Evolutionary conservation across 2,888 invertebrate species (phyloP).

Genomic region (Eupithecia subfuscata): DNA sequence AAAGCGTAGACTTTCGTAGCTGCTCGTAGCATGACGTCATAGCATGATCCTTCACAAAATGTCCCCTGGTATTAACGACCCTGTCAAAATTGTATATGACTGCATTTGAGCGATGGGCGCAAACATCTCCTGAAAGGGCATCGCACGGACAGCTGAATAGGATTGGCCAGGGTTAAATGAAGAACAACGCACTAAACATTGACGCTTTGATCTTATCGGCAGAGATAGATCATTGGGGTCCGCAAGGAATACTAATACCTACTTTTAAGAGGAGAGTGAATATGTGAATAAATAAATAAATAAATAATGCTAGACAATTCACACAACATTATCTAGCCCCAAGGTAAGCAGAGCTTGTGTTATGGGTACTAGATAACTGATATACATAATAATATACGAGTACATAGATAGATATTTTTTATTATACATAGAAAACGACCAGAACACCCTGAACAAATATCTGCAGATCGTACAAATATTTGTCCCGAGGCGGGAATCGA

Average conservation of each 20-base stretch:
- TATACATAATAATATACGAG: too few relatives aligned
- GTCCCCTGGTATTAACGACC: background rate
- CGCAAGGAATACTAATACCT: background rate
- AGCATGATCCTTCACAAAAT: background rate
- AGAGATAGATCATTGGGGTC: background rate
- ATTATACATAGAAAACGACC: too few relatives aligned
- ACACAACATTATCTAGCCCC: too few relatives aligned
- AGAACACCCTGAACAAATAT: too few relatives aligned
- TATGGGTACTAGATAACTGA: too few relatives aligned
- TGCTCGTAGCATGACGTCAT: constrained; percentile 21
- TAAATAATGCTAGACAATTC: too few relatives aligned
- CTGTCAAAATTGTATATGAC: background rate
- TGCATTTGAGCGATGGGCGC: background rate
- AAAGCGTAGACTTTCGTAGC: constrained; percentile 18
- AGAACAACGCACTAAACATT: background rate
- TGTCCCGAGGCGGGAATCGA: too few relatives aligned
- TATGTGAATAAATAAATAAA: too few relatives aligned
- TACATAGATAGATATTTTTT: too few relatives aligned
- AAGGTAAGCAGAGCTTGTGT: too few relatives aligned
- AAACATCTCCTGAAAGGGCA: background rate
- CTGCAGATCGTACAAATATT: too few relatives aligned
- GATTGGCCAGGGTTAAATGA: background rate
- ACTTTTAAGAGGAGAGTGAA: background rate
- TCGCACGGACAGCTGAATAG: background rate
- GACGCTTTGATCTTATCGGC: background rate